Percentiles rank a stretch among this genome's conserved stretches.
phyloP scores from a whole-genome alignment of 2,888 invertebrate genomes.

The Lithophane semibrunnea region DNA sequence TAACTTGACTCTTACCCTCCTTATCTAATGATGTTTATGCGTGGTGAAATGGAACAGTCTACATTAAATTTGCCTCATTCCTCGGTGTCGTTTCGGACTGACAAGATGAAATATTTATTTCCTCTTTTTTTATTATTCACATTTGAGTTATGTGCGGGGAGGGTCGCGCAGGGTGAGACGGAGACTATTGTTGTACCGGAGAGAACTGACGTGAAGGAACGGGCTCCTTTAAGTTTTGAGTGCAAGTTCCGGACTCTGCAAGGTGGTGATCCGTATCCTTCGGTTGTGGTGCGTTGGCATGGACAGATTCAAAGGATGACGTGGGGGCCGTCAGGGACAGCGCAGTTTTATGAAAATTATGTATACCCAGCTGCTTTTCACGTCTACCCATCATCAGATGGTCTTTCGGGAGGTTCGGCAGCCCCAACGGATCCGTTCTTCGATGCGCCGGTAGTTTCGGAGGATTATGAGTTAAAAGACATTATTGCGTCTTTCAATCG shows the following conservation, averaged over 20 bases:
- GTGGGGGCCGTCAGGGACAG: slow-evolving; percentile 52
- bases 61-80: slow-evolving; percentile 66
- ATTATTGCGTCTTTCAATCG: slow-evolving; percentile 36
- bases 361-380: slow-evolving; percentile 48
- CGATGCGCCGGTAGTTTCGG: slow-evolving; percentile 60
- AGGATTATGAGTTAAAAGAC: slow-evolving; percentile 47
- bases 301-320: slow-evolving; percentile 49
- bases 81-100: slow-evolving; percentile 53
- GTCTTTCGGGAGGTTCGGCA: slow-evolving; percentile 58
- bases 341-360: slow-evolving; percentile 50
- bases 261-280: slow-evolving; percentile 73
- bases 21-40: slow-evolving; percentile 71
- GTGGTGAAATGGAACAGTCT: slow-evolving; percentile 57
- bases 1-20: slow-evolving; percentile 70
- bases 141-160: slow-evolving; percentile 69
- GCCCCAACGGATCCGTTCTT: slow-evolving; percentile 54
- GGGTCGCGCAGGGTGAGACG: slow-evolving; percentile 70
- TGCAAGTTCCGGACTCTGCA: slow-evolving; percentile 62
- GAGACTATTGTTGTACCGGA: slow-evolving; percentile 58
- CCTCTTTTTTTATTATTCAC: slow-evolving; percentile 67
- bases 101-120: slow-evolving; percentile 74
- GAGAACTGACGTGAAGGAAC: slow-evolving; percentile 63
- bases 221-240: slow-evolving; percentile 65
- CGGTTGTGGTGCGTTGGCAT: slow-evolving; percentile 73
- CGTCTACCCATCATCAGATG: slow-evolving; percentile 56